Conservation (phyloP, 2,113 vertebrate species). For the Sander vitreus region DNA sequence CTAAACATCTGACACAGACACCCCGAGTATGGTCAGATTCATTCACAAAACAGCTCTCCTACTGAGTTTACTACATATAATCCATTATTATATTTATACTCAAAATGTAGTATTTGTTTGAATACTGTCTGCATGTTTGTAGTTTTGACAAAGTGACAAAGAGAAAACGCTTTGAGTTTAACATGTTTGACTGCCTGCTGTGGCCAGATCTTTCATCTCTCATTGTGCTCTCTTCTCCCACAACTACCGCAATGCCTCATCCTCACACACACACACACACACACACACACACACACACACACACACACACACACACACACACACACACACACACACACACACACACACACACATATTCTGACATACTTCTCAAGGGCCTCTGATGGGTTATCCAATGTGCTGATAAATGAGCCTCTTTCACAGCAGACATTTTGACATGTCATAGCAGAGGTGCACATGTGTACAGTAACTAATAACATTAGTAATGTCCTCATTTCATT, state of each 20-base stretch:
- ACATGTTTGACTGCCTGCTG: conserved; percentile 28
- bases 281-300: neutral
- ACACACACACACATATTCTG: conserved; percentile 4
- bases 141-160: conserved; percentile 6
- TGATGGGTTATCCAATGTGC: neutral
- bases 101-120: neutral
- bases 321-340: conserved; percentile 4
- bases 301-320: neutral
- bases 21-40: rapidly evolving
- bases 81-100: neutral
- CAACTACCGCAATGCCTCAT: conserved; percentile 65
- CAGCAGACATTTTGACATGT: conserved; percentile 26
- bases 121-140: neutral
- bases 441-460: neutral
- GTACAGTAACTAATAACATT: neutral
- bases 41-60: neutral
- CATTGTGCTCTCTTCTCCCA: conserved; percentile 46
- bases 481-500: neutral
- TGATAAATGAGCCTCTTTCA: neutral
- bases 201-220: conserved; percentile 52
- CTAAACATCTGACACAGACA: neutral
- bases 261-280: neutral
- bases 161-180: conserved; percentile 23
- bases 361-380: conserved; percentile 12
- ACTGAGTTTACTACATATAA: neutral